A percentile compares a stretch with the other conserved stretches of the same genome.
Conservation (phyloP, 2,888 invertebrate species). For the Tricholauxania praeusta region DNA sequence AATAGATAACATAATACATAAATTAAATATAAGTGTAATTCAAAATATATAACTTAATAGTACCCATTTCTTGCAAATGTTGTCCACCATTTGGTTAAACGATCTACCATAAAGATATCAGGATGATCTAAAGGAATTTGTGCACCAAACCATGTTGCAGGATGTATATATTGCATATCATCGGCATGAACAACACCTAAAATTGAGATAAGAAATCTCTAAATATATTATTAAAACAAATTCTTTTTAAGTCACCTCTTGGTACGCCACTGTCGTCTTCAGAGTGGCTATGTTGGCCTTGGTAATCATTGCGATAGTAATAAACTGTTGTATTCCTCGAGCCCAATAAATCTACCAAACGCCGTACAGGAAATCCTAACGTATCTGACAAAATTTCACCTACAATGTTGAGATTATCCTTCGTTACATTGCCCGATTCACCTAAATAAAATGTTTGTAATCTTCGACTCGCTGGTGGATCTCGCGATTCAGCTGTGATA, state of each 20-base stretch:
- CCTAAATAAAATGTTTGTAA: slow-evolving; percentile 52
- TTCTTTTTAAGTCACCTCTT: slow-evolving; percentile 46
- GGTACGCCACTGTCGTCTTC: slow-evolving; percentile 66
- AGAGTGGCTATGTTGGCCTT: slow-evolving; percentile 71
- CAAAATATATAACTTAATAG: slow-evolving; percentile 39
- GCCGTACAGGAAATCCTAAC: slow-evolving; percentile 72
- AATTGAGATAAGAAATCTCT: not conserved
- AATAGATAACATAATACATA: slow-evolving; percentile 19
- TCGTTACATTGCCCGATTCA: slow-evolving; percentile 34
- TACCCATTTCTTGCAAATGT: slow-evolving; percentile 64
- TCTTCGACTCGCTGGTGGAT: slow-evolving; percentile 3
- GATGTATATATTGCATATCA: slow-evolving; percentile 59
- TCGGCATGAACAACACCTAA: slow-evolving; percentile 56
- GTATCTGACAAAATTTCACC: slow-evolving; percentile 72
- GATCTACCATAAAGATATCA: slow-evolving; percentile 66
- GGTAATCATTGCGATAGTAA: slow-evolving; percentile 73
- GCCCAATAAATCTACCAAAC: slow-evolving; percentile 71
- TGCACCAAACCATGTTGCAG: slow-evolving; percentile 53
- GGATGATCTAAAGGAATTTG: slow-evolving; percentile 55
- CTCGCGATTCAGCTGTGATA: slow-evolving; percentile 7
- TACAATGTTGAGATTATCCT: slow-evolving; percentile 46
- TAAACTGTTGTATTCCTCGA: slow-evolving; percentile 70
- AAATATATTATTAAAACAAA: too few relatives aligned
- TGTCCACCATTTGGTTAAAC: slow-evolving; percentile 64
- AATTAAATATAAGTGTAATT: slow-evolving; percentile 26